Conservation (phyloP, 2,888 invertebrate genomes). For the Drosophila yooni region DNA sequence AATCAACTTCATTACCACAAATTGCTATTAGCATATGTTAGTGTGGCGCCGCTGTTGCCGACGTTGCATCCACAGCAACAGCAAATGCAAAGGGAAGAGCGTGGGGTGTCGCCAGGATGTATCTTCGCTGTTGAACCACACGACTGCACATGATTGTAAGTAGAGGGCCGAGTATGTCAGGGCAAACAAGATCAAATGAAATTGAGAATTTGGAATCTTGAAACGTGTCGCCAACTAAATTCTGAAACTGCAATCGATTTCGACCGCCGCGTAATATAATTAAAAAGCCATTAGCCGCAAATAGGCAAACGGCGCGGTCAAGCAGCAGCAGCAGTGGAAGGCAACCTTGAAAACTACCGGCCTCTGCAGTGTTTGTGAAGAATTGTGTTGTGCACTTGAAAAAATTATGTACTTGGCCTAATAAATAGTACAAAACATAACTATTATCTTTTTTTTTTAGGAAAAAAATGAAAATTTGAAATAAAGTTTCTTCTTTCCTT, state of each 20-base stretch:
- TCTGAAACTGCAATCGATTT: slow-evolving; percentile 49
- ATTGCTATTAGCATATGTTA: slow-evolving; percentile 82
- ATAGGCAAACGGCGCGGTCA: slow-evolving; percentile 43
- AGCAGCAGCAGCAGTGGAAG: background rate
- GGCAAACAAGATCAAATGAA: slow-evolving; percentile 70
- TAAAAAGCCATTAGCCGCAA: slow-evolving; percentile 76
- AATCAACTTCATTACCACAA: slow-evolving; percentile 81
- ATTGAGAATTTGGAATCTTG: background rate
- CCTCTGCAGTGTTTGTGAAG: background rate
- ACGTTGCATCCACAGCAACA: slow-evolving; percentile 25
- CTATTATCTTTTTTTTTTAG: background rate
- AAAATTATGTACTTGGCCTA: background rate
- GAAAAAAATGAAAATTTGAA: background rate
- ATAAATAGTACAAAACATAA: background rate
- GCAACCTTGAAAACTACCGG: slow-evolving; percentile 67
- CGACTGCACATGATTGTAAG: slow-evolving; percentile 64
- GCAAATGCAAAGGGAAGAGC: background rate
- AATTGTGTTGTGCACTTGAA: background rate
- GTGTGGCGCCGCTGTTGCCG: slow-evolving; percentile 61
- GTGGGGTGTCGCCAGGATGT: background rate
- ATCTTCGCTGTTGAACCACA: slow-evolving; percentile 20
- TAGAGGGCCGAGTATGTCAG: slow-evolving; percentile 1
- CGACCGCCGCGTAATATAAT: slow-evolving; percentile 74
- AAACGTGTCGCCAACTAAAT: slow-evolving; percentile 30
- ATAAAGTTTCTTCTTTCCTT: background rate